phyloP scores from a whole-genome alignment of 2,888 invertebrate genomes.

The Orthosia cruda region DNA sequence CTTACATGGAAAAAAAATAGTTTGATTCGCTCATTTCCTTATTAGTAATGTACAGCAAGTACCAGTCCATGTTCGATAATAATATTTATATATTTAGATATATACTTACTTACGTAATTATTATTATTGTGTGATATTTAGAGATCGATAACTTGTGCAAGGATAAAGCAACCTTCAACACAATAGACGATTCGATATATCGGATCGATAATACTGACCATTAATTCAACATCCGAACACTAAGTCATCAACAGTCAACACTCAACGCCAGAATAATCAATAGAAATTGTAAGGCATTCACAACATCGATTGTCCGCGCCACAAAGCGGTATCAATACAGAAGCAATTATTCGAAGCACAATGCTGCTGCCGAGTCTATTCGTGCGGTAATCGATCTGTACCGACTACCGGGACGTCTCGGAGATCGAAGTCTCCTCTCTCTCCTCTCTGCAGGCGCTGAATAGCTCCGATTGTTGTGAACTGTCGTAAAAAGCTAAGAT shows the following conservation, averaged over 20 bases:
- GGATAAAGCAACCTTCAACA: too few species aligned
- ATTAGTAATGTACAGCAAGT: too few species aligned
- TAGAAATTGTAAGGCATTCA: conserved; percentile 55
- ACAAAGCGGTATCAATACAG: conserved; percentile 65
- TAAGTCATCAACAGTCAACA: conserved; percentile 41
- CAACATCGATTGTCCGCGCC: conserved; percentile 55
- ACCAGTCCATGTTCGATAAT: background rate
- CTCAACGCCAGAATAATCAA: conserved; percentile 45
- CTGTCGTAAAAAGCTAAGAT: conserved; percentile 65
- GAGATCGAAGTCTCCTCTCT: conserved; percentile 59
- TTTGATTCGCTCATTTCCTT: background rate
- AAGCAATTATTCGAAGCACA: conserved; percentile 69
- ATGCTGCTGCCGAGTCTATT: conserved; percentile 64
- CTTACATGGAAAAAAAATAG: background rate
- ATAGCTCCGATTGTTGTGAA: conserved; percentile 63
- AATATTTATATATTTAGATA: conserved; percentile 2
- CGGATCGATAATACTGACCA: background rate
- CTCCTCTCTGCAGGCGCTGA: conserved; percentile 40
- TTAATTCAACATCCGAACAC: conserved; percentile 14
- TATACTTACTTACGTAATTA: too few species aligned
- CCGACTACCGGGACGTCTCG: conserved; percentile 57
- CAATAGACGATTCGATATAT: too few species aligned
- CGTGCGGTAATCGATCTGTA: conserved; percentile 64
- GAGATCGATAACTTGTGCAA: background rate
- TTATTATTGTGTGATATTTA: too few species aligned